Evolutionary conservation across 2,797 vertebrate species (phyloP), one percentile per base, ranked within the genome.

Genomic region (Catostomus latipinnis): DNA sequence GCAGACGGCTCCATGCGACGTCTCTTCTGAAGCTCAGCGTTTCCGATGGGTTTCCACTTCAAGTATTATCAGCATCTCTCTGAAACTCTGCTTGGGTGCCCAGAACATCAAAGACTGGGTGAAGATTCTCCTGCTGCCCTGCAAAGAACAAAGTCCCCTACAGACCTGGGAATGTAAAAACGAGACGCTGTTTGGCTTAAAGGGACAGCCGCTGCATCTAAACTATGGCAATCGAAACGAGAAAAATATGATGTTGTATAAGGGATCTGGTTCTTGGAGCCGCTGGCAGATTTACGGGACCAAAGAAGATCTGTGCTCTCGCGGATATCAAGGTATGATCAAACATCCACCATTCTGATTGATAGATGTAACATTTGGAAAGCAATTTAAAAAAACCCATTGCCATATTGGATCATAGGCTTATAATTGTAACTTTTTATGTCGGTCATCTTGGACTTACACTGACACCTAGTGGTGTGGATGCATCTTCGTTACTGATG

Each of bases 121-220:
- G 66, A 89, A 94, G 0, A 75, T 98, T 83, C 80, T 91, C 43
- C 92, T 97, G 46, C 93, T 92, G 22, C 93, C 94, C 43, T 99
- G 98, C 50, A 93, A 97, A 61, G 93, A 95, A 2, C 92, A 73
- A 8, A 98, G 85, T 6, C 77, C 88, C 18, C 89, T 96, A 9
- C 98, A 99, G 87, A 94, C 93, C 22, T 99, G 97, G 97, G 94
- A 98, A 84, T 99, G 97, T 90, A 97, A 95, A 89, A 98, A 98
- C 8, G 96, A 97, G 16, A 98, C 97, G 0, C 94, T 99, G 45
- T 96, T 99, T 86, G 96, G 95, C 52, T 90, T 99, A n/a, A 92
- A 93, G 85, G 91, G 91, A 78, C 88, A 93, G 82, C 91, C 94
- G 18, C 88, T 98, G 50, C 93, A 94, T 90, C 92, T 99, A 83